Base-by-base conservation (phyloP, 2,797 vertebrate genomes). In the Triplophysa yarkandensis region DNA sequence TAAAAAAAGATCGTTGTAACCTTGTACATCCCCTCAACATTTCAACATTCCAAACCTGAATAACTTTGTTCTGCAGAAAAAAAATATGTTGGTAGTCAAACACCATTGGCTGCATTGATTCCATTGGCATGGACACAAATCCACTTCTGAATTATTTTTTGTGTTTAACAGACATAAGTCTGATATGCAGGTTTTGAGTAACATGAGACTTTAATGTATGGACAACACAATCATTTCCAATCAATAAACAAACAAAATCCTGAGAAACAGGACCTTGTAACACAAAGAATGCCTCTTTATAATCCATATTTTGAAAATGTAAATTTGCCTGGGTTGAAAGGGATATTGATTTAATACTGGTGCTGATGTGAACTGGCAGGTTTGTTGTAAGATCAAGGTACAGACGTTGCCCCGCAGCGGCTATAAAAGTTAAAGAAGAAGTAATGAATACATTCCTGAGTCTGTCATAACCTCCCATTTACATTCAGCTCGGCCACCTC, bases 311-410 rank as follows among this genome's bases (percentile, higher is more conserved):
- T 34, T 28, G 2, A 50, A 61, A 63, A 34, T 54, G 61, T 68
- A 57, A 34, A 60, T 48, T 57, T 54, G 58, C n/a, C 36, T 48
- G 41, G 5, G 55, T 68, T 72, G 19, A 64, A 72, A 72, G 34
- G 55, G 43, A 30, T 72, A 78, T 64, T 76, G 57, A 75, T 71
- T 86, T 74, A 74, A 81, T 55, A 4, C 62, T 68, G 76, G 61
- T 75, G 77, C 64, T 48, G 64, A 66, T 77, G 76, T 74, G 74
- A 74, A 81, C 84, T 66, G 86, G 87, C 72, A 78, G 76, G 57
- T 80, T 84, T 60, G 79, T 50, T 75, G 81, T 81, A 85, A 85
- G 86, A 78, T 71, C 79, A 81, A 81, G 52, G 71, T 28, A 4
- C 58, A 69, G 65, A 78, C 43, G 64, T 74, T 30, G 30, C 48